Base-by-base conservation (phyloP, 2,113 vertebrate species). In the Phycodurus eques region DNA sequence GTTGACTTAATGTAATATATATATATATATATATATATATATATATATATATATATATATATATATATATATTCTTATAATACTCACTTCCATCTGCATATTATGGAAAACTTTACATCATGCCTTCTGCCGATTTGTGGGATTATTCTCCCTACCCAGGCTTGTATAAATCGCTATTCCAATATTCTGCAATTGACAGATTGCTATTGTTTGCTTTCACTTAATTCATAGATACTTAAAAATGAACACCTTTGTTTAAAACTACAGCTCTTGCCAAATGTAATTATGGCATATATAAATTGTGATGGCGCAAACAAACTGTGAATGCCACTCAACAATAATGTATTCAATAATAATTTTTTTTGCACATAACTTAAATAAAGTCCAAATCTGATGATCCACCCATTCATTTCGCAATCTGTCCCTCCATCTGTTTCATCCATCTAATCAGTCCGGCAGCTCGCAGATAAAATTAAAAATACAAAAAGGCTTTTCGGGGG, bases 31-130 rank as follows among this genome's bases (percentile, higher is more conserved):
- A 27, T 27, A 82, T 39, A 27, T 27, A 82, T 39, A 27, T 27
- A 82, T 39, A n/a, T n/a, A 27, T 27, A 27, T 27, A 27, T 27
- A 27, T 27, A 27, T 27, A 27, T 27, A 27, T 27, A 27, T 27
- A 27, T 27, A 27, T 27, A 27, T 27, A 27, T 27, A 27, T 27
- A 82, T 39, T 3, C 35, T 39, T 39, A 39, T 39, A 39, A 39
- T 39, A 39, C 35, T 39, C 35, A 5, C 35, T 39, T 2, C 35
- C 35, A 39, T 39, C 35, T 39, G 35, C 4, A 86, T 83, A 88
- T 86, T 88, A 85, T 88, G 82, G 83, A 89, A 90, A 90, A 71
- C 81, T 84, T 88, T 80, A 85, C 81, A 75, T 86, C 79, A 88
- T 84, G 67, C 61, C 60, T 67, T 63, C 51, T 78, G 81, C 83